Conservation (phyloP, 2,113 vertebrate genomes). For the Tichodroma muraria region DNA sequence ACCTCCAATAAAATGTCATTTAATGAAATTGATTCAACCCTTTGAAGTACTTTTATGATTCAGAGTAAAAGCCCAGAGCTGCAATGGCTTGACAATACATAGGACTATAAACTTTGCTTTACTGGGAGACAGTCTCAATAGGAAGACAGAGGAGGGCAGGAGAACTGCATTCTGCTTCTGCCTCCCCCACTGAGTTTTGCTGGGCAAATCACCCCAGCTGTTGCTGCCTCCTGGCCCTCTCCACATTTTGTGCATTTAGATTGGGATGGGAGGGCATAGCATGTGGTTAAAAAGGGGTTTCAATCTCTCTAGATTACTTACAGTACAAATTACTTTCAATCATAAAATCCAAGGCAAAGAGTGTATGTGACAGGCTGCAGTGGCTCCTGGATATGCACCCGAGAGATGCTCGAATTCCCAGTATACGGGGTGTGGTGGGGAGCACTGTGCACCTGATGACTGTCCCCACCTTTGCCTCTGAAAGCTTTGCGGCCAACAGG, state of each 20-base stretch:
- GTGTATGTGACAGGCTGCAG: not conserved
- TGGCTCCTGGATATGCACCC: not conserved
- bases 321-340: not conserved
- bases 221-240: not conserved
- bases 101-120: not conserved
- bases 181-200: not conserved
- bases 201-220: not conserved
- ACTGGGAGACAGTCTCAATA: not conserved
- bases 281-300: not conserved
- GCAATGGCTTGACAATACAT: not conserved
- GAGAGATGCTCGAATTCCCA: not conserved
- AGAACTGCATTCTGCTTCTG: not conserved
- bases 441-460: not conserved
- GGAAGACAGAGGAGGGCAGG: not conserved
- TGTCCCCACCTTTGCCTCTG: not conserved
- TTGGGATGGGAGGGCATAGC: not conserved
- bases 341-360: not conserved
- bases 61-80: not conserved
- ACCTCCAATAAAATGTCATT: not conserved
- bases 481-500: not conserved
- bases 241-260: not conserved
- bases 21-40: not conserved
- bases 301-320: not conserved
- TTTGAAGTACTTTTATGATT: not conserved
- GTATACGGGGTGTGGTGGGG: not conserved